phyloP scores from a whole-genome alignment of 2,888 invertebrate species.

The Spicauda simplicius region DNA sequence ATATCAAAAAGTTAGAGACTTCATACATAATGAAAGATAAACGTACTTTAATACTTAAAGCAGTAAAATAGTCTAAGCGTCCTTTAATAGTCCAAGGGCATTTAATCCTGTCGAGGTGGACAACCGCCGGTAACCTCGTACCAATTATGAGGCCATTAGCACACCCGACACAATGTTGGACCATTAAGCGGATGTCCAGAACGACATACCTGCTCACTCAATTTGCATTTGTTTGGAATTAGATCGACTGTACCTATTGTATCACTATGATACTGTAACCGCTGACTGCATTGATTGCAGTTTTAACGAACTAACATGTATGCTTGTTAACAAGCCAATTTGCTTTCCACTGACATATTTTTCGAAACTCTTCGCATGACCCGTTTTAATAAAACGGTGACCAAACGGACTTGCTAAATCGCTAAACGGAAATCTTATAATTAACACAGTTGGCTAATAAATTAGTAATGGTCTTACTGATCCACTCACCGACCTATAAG shows the following conservation, averaged over 20 bases:
- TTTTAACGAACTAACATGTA: conserved; percentile 2
- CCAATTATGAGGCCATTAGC: conserved; percentile 79
- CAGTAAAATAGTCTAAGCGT: neutral
- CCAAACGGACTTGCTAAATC: neutral
- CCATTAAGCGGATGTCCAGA: conserved; percentile 77
- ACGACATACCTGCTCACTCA: conserved; percentile 60
- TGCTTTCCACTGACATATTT: neutral
- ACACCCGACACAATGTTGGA: conserved; percentile 69
- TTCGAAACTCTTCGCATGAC: neutral
- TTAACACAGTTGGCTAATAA: neutral
- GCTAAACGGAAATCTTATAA: neutral
- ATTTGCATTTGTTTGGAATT: conserved; percentile 82
- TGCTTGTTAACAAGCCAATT: conserved; percentile 1
- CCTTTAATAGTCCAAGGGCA: conserved; percentile 23
- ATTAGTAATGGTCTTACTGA: neutral
- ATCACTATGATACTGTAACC: conserved; percentile 50
- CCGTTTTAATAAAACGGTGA: neutral
- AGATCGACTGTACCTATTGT: conserved; percentile 57
- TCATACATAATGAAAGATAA: neutral
- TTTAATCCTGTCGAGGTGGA: conserved; percentile 45
- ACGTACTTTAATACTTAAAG: neutral
- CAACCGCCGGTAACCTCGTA: conserved; percentile 59
- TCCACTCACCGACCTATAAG: neutral
- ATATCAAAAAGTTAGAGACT: neutral
- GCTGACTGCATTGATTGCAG: conserved; percentile 43